A percentile compares a stretch with the other conserved stretches of the same genome.
Conservation (phyloP, 2,113 vertebrate genomes). For the Rhegmatorhina hoffmannsi region DNA sequence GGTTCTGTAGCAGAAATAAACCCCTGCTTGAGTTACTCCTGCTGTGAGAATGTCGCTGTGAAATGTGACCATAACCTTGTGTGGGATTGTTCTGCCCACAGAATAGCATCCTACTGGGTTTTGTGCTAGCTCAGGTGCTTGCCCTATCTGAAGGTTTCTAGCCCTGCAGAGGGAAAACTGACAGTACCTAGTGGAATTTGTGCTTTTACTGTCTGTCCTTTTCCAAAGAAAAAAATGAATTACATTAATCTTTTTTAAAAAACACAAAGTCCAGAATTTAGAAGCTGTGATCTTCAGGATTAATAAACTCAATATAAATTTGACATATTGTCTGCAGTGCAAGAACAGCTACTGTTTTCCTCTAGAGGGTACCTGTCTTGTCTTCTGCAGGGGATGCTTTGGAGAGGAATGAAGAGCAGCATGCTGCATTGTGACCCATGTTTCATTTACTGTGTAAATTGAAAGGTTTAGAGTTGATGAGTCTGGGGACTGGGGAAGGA, state of each 20-base stretch:
- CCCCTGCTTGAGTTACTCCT: neutral
- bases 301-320: neutral
- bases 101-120: neutral
- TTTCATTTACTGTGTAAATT: neutral
- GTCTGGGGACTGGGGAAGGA: neutral
- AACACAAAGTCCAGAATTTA: neutral
- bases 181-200: neutral
- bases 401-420: neutral
- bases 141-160: neutral
- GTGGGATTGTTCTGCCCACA: neutral
- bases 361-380: constrained; percentile 4
- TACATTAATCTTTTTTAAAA: neutral
- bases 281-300: neutral
- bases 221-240: constrained; percentile 1
- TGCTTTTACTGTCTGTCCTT: neutral
- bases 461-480: neutral
- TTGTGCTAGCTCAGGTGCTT: neutral
- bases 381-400: neutral
- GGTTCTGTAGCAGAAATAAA: neutral
- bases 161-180: neutral
- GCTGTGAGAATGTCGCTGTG: neutral
- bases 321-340: neutral
- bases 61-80: accelerated
- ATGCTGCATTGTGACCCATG: neutral
- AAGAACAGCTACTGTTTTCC: neutral